A percentile compares a stretch with the other conserved stretches of the same genome.
Evolutionary conservation across 2,113 vertebrate species (phyloP).

Genomic region (Anas platyrhynchos): DNA sequence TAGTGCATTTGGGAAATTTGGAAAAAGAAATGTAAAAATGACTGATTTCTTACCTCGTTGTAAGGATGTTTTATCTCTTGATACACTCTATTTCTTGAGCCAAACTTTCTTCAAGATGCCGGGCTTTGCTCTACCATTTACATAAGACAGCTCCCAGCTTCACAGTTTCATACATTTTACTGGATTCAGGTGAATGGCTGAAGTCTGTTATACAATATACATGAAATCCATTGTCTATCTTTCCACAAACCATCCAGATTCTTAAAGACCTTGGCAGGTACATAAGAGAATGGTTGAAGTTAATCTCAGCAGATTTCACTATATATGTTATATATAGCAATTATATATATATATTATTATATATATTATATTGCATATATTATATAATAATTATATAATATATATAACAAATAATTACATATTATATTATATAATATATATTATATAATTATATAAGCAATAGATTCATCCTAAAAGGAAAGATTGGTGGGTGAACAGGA

Average conservation of each 20-base stretch:
- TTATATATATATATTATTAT: no score
- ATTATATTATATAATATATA: no score
- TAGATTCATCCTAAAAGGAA: background rate
- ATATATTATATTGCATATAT: no score
- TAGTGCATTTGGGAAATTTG: conserved; percentile 6
- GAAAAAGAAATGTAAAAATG: background rate
- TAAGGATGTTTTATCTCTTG: background rate
- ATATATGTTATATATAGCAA: background rate
- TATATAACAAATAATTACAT: no score
- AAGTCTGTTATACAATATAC: background rate
- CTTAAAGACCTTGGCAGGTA: background rate
- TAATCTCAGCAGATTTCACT: background rate
- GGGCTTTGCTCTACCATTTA: background rate
- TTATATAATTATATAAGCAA: background rate
- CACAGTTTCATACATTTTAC: background rate
- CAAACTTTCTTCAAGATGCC: background rate
- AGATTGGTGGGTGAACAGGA: background rate
- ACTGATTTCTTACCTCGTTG: background rate
- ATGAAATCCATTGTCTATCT: background rate
- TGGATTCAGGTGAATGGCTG: background rate
- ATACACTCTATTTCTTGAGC: background rate
- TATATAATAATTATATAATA: no score
- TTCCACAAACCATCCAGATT: background rate
- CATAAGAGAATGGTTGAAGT: background rate
- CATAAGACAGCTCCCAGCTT: background rate